Percentiles rank a stretch among this genome's conserved stretches.
Conservation (phyloP, 2,888 invertebrate species). For the Lochmaea capreae region DNA sequence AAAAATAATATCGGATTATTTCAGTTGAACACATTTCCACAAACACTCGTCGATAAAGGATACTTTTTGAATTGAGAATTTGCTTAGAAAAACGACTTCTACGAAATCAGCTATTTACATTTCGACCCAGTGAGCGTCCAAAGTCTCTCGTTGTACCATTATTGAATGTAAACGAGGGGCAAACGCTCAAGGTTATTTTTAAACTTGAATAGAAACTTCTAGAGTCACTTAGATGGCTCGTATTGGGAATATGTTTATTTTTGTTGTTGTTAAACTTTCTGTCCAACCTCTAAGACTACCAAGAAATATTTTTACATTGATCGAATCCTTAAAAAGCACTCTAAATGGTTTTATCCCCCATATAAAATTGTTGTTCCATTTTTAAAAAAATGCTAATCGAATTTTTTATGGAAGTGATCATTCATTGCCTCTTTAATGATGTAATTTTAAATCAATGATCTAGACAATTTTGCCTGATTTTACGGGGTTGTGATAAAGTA, state of each 20-base stretch:
- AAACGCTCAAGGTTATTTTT: constrained; percentile 25
- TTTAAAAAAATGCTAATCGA: neutral
- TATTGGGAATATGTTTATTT: constrained; percentile 3
- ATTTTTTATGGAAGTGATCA: neutral
- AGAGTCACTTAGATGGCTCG: constrained; percentile 6
- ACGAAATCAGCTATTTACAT: constrained; percentile 23
- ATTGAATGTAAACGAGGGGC: constrained; percentile 29
- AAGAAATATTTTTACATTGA: neutral
- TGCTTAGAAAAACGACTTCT: constrained; percentile 11
- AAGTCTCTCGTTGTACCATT: neutral
- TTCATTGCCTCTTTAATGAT: too few species aligned
- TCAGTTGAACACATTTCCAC: neutral
- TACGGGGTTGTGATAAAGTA: too few species aligned
- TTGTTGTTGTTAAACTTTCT: neutral
- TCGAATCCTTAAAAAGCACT: neutral
- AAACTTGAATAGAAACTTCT: constrained; percentile 21
- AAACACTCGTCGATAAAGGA: neutral
- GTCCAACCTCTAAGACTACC: neutral
- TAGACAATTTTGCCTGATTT: too few species aligned
- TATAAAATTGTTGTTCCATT: neutral
- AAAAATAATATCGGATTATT: neutral
- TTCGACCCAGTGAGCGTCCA: constrained; percentile 9
- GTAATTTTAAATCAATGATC: too few species aligned
- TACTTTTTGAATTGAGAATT: constrained; percentile 2
- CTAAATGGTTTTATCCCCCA: neutral